These are phyloP conservation scores for Clavelina lepadiformis DNA, from an alignment of 23 tunicate genomes.

Conservation along the genomic window DNA sequence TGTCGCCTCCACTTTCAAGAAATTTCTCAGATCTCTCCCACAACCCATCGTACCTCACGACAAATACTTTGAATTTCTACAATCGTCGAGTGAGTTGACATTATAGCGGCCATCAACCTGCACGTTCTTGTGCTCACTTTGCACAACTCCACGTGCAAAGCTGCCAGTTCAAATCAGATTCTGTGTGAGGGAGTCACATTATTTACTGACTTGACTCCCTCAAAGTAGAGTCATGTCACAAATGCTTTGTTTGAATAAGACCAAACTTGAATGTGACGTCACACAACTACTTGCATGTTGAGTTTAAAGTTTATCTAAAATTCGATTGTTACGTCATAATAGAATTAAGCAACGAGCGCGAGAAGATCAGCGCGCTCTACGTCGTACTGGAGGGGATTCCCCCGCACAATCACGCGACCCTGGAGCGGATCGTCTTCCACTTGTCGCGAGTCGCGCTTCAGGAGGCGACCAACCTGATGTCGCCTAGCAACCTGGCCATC, in stretches of 20 bases:
- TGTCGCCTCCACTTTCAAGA: constrained; percentile 66
- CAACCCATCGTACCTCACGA: constrained; percentile 52
- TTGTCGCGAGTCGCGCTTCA: constrained; percentile 71
- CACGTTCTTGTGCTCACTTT: not conserved
- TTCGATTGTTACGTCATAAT: too few species aligned
- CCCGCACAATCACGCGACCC: constrained; percentile 50
- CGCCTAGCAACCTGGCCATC: constrained; percentile 67
- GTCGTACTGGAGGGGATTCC: constrained; percentile 52
- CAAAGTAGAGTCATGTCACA: not conserved
- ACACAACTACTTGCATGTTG: too few species aligned
- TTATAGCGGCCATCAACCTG: not conserved
- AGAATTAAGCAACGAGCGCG: constrained; percentile 39
- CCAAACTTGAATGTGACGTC: too few species aligned
- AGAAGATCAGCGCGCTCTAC: constrained; percentile 32
- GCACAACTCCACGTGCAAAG: not conserved
- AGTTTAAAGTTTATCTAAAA: too few species aligned
- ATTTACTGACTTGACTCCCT: not conserved
- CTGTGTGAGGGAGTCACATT: not conserved
- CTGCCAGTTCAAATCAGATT: not conserved
- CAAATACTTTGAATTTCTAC: constrained; percentile 46
- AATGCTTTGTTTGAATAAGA: too few species aligned
- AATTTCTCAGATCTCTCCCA: constrained; percentile 59
- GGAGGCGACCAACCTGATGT: constrained; percentile 64
- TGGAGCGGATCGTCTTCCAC: constrained; percentile 70
- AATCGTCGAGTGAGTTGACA: constrained; percentile 49